Conservation (phyloP, 2,888 invertebrate genomes). For the Lochmaea capreae region DNA sequence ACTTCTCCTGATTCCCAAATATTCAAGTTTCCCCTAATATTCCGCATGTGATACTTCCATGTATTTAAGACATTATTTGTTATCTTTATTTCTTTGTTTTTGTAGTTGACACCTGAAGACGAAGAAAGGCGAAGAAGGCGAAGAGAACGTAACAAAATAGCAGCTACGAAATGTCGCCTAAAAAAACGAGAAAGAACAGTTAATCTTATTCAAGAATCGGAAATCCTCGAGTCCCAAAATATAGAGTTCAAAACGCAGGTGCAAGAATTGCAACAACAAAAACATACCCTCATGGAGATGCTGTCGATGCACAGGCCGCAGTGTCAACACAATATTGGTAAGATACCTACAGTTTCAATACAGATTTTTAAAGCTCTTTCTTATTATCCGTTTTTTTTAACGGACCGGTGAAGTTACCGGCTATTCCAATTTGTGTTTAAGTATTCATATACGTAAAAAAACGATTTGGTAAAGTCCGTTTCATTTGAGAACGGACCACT, state of each 20-base stretch:
- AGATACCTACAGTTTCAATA: background rate
- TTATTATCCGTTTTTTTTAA: too few species aligned
- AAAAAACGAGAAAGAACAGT: constrained; percentile 92
- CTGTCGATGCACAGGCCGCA: constrained; percentile 78
- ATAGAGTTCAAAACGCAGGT: constrained; percentile 86
- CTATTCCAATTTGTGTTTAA: too few species aligned
- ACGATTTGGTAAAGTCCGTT: too few species aligned
- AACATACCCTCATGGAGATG: constrained; percentile 83
- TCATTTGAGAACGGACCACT: too few species aligned
- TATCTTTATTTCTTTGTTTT: constrained; percentile 38
- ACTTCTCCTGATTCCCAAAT: too few species aligned
- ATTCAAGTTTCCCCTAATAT: too few species aligned
- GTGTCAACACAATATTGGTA: constrained; percentile 69
- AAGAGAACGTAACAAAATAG: constrained; percentile 93
- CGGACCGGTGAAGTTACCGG: too few species aligned
- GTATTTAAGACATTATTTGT: too few species aligned
- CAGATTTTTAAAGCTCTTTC: too few species aligned
- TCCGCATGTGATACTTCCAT: too few species aligned
- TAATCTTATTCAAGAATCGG: constrained; percentile 87
- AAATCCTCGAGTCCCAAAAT: constrained; percentile 86
- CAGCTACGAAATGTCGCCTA: constrained; percentile 93
- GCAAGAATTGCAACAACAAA: constrained; percentile 83
- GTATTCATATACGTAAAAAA: too few species aligned
- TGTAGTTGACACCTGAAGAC: constrained; percentile 89
- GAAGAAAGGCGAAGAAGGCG: constrained; percentile 87